Conservation (phyloP, 2,113 vertebrate species). For the Rattus norvegicus region DNA sequence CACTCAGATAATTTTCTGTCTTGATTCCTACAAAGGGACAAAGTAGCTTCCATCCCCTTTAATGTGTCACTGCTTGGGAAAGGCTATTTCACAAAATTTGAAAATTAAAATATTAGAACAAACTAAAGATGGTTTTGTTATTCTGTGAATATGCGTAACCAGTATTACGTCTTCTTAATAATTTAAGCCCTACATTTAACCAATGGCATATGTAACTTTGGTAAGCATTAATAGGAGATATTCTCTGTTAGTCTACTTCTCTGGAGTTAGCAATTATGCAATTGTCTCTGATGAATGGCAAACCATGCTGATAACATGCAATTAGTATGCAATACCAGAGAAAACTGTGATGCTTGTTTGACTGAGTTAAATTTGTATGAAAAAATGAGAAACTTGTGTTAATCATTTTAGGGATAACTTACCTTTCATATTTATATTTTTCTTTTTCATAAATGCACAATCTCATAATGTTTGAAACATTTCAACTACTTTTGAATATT, state of each 20-base stretch:
- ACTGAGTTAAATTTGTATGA: slow-evolving; percentile 31
- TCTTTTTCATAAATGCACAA: slow-evolving; percentile 57
- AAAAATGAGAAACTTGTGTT: slow-evolving; percentile 52
- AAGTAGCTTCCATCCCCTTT: background rate
- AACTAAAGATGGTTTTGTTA: slow-evolving; percentile 41
- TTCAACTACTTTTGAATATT: slow-evolving; percentile 63
- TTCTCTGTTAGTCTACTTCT: slow-evolving; percentile 58
- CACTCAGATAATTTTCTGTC: background rate
- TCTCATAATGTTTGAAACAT: slow-evolving; percentile 55
- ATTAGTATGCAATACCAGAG: slow-evolving; percentile 76
- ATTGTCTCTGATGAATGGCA: slow-evolving; percentile 76
- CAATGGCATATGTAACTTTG: slow-evolving; percentile 62
- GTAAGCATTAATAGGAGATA: slow-evolving; percentile 63
- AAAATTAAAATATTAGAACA: slow-evolving; percentile 17
- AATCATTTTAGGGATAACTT: slow-evolving; percentile 60
- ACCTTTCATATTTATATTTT: slow-evolving; percentile 44
- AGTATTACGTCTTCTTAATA: slow-evolving; percentile 30
- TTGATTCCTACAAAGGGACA: background rate
- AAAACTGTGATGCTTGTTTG: slow-evolving; percentile 56
- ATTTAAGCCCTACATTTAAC: slow-evolving; percentile 46
- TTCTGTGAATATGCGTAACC: background rate
- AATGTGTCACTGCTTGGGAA: background rate
- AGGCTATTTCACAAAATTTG: background rate
- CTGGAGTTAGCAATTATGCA: slow-evolving; percentile 72
- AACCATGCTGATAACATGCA: slow-evolving; percentile 72